Base-by-base conservation (phyloP, 2,888 invertebrate genomes). In the Tupiocoris notatus region DNA sequence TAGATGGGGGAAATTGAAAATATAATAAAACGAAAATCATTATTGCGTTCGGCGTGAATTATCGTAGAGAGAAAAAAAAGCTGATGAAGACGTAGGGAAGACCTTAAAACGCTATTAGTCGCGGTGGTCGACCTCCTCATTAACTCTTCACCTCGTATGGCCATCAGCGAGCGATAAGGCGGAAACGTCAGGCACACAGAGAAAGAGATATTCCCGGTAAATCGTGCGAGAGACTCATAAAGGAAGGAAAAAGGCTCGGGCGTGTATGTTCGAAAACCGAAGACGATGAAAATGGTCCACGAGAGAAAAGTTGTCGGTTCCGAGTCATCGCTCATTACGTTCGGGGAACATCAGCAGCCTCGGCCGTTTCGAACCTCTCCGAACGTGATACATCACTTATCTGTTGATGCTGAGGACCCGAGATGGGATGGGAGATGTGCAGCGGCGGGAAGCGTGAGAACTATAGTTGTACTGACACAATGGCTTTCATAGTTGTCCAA, bases 331-430 rank as follows among this genome's bases (percentile, higher is more conserved):
- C 73, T 73, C 73, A 73, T 73, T 73, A 73, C 57, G 73, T 73
- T 73, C 63, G 39, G 63, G 73, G 62, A 73, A 73, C 73, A 57
- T 73, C 73, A 73, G 73, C 73, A 73, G 22, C 73, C 73, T 39
- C 61, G 73, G 22, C 67, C n/a, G 39, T 39, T 39, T 39, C 39
- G 39, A 54, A 63, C 16, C 62, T 12, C 59, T 59, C 59, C 39
- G 63, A 73, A 73, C 73, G 73, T 73, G 73, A 73, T 73, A 73
- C 73, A 73, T 73, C 73, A 73, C 73, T 73, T 73, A 73, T 73
- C 73, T 63, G 73, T 73, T 62, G 73, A 73, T 62, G 54, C 73
- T 22, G 39, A 39, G 39, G 39, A 3, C 12, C 39, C 39, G 39
- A 39, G 39, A 39, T 39, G 12, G 39, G 39, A 39, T 20, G 61